Base-by-base conservation (phyloP, 2,888 invertebrate species). In the Acanthosepion lycidas region DNA sequence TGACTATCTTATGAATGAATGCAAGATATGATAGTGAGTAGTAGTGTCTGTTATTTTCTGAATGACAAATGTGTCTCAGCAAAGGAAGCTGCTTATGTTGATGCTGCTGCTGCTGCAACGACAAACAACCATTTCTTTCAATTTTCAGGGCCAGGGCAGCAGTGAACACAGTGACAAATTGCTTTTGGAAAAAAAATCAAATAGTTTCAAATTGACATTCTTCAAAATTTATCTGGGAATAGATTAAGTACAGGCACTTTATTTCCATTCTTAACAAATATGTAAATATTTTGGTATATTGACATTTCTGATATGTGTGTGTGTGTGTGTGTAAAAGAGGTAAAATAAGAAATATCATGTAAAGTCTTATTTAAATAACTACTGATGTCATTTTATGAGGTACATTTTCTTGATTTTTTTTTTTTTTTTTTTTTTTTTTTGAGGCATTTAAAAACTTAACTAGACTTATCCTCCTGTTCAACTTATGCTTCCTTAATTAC, bases 91-190 rank as follows among this genome's bases (percentile, higher is more conserved):
- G 33, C 15, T 15, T 15, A 78, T 78, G 23, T 78, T 78, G 78
- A 9, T 78, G 78, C 78, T 78, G 78, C 78, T 78, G 78, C 78
- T n/a, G 5, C n/a, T 12, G 9, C 28, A 78, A n/a, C 28, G 8
- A 55, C 55, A 55, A 59, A 59, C 59, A 59, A 78, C 78, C 78
- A 78, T 78, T 78, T 78, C 78, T 78, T 78, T 78, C 78, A 78
- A 78, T 78, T 78, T 33, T 33, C 78, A 78, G n/a, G 78, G 78
- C 78, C 78, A 78, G 12, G 78, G 78, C 78, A n/a, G n/a, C 78
- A 78, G 78, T 33, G n/a, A 33, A n/a, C 78, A 78, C 12, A 78
- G 78, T 78, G 78, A 78, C 78, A 78, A 78, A 78, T 78, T 78
- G 33, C 78, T 78, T 78, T 78, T 26, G 20, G n/a, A 28, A n/a